Conservation (phyloP, 2,113 vertebrate genomes). For the Chaenogobius annularis region DNA sequence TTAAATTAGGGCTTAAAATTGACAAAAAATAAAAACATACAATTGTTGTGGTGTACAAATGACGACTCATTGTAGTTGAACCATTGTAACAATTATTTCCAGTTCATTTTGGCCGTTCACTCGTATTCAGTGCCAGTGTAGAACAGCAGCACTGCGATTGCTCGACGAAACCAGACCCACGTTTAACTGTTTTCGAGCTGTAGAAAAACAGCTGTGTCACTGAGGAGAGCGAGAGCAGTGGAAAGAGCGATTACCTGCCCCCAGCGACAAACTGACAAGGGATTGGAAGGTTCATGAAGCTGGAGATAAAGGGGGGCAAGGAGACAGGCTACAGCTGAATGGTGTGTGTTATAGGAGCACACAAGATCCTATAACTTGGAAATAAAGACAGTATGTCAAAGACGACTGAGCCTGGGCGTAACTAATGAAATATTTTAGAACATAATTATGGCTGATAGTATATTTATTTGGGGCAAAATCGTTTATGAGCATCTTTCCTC, state of each 20-base stretch:
- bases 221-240: slow-evolving; percentile 5
- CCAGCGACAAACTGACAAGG: slow-evolving; percentile 24
- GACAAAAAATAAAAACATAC: too few relatives aligned
- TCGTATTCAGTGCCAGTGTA: too few relatives aligned
- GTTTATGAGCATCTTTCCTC: background rate
- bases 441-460: background rate
- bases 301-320: background rate
- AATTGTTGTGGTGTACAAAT: background rate
- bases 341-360: too few relatives aligned
- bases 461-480: background rate
- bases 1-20: too few relatives aligned
- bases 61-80: slow-evolving; percentile 21
- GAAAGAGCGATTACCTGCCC: slow-evolving; percentile 28
- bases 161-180: slow-evolving; percentile 21
- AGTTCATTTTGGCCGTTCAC: slow-evolving; percentile 54
- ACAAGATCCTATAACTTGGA: too few relatives aligned
- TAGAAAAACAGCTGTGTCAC: slow-evolving; percentile 70
- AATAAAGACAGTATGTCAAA: too few relatives aligned
- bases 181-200: slow-evolving; percentile 36
- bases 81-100: slow-evolving; percentile 59
- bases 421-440: too few relatives aligned
- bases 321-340: background rate
- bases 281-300: slow-evolving; percentile 32
- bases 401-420: too few relatives aligned
- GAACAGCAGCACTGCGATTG: slow-evolving; percentile 41